phyloP scores from a whole-genome alignment of 2,888 invertebrate genomes.

The Rotaria sp. region DNA sequence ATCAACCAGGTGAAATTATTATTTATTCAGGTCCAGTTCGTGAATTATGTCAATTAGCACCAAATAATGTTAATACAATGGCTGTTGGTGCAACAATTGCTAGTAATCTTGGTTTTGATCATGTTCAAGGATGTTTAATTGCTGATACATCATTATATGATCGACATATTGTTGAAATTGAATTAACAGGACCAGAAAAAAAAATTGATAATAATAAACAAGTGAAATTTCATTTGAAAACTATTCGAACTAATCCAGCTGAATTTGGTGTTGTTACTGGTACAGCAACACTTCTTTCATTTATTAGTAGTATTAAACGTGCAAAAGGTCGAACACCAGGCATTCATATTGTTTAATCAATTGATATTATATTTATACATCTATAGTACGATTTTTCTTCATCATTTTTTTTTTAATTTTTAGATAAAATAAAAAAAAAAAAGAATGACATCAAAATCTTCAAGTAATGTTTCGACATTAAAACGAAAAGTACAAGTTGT shows the following conservation, averaged over 20 bases:
- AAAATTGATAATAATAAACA: constrained; percentile 43
- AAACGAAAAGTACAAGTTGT: not conserved
- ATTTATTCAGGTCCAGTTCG: constrained; percentile 57
- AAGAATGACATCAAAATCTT: not conserved
- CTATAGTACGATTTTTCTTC: not conserved
- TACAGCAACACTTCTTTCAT: constrained; percentile 58
- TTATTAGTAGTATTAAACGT: constrained; percentile 57
- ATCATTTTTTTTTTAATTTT: not conserved
- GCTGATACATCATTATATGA: constrained; percentile 58
- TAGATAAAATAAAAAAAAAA: not conserved
- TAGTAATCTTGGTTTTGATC: constrained; percentile 59
- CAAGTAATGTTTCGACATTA: not conserved
- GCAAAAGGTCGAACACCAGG: constrained; percentile 38
- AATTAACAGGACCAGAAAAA: constrained; percentile 54
- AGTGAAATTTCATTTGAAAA: constrained; percentile 47
- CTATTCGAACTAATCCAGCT: constrained; percentile 59
- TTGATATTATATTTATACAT: not conserved
- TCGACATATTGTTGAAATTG: constrained; percentile 59
- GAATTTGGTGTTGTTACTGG: constrained; percentile 58
- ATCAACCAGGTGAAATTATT: constrained; percentile 1
- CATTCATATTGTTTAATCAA: not conserved
- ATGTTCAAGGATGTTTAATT: constrained; percentile 57
- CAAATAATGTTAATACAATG: constrained; percentile 62
- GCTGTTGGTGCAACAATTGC: constrained; percentile 60
- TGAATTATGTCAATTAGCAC: constrained; percentile 59